Percentiles rank a stretch among this genome's conserved stretches.
These are phyloP conservation scores for Amblyopsis hoosieri DNA, from an alignment of 2,797 vertebrate genomes.

Conservation along the genomic window DNA sequence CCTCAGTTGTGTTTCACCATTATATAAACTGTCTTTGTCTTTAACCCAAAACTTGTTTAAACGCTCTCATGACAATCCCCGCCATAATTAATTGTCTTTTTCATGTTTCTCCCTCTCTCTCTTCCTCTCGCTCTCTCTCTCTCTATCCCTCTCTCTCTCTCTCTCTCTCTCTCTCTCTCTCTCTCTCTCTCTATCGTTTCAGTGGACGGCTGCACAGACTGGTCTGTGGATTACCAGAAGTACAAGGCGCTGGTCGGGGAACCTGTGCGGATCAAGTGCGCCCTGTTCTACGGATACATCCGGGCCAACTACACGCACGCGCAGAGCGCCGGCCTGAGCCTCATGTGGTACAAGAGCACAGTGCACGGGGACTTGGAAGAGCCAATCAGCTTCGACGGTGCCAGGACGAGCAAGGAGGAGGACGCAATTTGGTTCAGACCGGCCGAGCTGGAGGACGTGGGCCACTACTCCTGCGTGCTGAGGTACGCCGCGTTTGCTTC, in stretches of 20 bases:
- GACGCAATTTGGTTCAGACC: conserved; percentile 98
- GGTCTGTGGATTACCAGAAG: conserved; percentile 99
- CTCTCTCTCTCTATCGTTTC: conserved; percentile 37
- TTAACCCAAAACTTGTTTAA: conserved; percentile 4
- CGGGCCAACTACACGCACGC: conserved; percentile 97
- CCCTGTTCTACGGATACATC: conserved; percentile 98
- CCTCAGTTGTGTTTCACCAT: conserved; percentile 8
- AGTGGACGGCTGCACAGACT: conserved; percentile 98
- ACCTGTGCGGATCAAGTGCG: conserved; percentile 97
- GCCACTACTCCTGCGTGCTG: conserved; percentile 94
- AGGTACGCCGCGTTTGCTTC: conserved; percentile 50
- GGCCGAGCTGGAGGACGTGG: conserved; percentile 90
- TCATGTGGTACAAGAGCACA: conserved; percentile 99
- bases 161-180: background rate
- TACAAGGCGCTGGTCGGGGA: conserved; percentile 97
- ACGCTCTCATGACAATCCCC: background rate
- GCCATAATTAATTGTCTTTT: conserved; percentile 6
- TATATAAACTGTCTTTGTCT: conserved; percentile 16
- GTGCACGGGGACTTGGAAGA: conserved; percentile 95
- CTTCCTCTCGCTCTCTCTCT: background rate
- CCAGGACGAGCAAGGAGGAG: conserved; percentile 97
- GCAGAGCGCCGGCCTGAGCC: conserved; percentile 95
- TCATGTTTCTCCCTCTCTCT: background rate
- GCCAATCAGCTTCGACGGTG: conserved; percentile 95
- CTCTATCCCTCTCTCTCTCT: background rate